These are phyloP conservation scores for Rynchops niger DNA, from an alignment of 2,113 vertebrate genomes.

Conservation along the genomic window DNA sequence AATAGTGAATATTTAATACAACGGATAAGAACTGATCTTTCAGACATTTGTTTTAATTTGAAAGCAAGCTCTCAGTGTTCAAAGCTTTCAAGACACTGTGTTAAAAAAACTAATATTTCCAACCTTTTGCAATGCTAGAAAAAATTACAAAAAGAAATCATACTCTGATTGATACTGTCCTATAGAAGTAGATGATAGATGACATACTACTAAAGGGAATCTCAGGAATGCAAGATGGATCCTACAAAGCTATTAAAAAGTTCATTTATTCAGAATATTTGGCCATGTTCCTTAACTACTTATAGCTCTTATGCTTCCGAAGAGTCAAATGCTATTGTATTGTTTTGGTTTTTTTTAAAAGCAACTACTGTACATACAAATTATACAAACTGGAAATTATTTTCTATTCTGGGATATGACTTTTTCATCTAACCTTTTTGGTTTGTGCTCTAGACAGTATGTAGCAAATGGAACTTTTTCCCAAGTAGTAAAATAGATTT, in stretches of 20 bases:
- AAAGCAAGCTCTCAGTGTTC: neutral
- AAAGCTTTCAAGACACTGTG: neutral
- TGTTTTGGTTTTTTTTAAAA: neutral
- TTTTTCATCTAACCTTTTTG: neutral
- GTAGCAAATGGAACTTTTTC: neutral
- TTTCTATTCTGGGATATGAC: neutral
- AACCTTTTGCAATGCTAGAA: neutral
- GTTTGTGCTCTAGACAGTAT: neutral
- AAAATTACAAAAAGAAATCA: neutral
- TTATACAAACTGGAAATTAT: neutral
- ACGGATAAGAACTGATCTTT: neutral
- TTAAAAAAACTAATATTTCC: neutral
- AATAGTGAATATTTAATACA: neutral
- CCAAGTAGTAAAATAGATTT: neutral
- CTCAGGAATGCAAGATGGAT: neutral
- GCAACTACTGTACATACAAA: neutral
- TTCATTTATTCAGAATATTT: neutral
- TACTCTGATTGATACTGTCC: neutral
- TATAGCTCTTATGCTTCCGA: neutral
- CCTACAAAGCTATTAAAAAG: neutral
- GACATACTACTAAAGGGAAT: neutral
- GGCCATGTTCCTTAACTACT: neutral
- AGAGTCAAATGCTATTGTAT: neutral
- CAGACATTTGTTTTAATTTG: neutral
- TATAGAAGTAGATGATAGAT: neutral